Evolutionary conservation across 2,888 invertebrate genomes (phyloP).

Genomic region (Caenorhabditis parvicauda): DNA sequence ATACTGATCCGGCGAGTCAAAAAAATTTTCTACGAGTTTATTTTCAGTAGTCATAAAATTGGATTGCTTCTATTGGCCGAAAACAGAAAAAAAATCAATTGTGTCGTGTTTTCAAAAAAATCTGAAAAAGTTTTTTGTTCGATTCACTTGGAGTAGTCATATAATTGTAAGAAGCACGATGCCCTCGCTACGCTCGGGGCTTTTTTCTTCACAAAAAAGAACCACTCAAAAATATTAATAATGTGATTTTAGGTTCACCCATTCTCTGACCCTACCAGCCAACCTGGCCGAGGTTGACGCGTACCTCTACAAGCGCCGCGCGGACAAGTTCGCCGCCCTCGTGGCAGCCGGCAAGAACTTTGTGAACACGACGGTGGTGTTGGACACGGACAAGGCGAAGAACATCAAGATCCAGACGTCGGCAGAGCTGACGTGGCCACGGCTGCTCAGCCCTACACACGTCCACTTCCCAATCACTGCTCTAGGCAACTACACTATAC

Average conservation of each 20-base stretch:
- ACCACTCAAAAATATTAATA: too few relatives aligned
- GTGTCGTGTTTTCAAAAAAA: too few relatives aligned
- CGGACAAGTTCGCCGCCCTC: slow-evolving; percentile 68
- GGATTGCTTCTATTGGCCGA: too few relatives aligned
- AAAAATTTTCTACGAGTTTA: too few relatives aligned
- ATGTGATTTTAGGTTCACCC: too few relatives aligned
- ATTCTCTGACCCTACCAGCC: slow-evolving; percentile 71
- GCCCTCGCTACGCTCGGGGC: too few relatives aligned
- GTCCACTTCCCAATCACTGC: slow-evolving; percentile 75
- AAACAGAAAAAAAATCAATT: too few relatives aligned
- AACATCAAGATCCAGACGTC: slow-evolving; percentile 72
- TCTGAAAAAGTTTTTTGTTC: neutral
- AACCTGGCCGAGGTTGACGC: slow-evolving; percentile 74
- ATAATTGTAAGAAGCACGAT: too few relatives aligned
- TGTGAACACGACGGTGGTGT: slow-evolving; percentile 74
- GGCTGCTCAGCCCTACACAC: slow-evolving; percentile 65
- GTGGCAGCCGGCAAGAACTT: slow-evolving; percentile 50
- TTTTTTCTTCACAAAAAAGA: too few relatives aligned
- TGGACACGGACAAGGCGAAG: slow-evolving; percentile 75
- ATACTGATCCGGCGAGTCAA: too few relatives aligned
- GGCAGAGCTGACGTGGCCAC: slow-evolving; percentile 74
- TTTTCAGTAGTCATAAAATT: too few relatives aligned
- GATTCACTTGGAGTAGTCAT: neutral
- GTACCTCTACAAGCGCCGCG: slow-evolving; percentile 69
- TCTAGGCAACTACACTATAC: slow-evolving; percentile 72